phyloP scores from a whole-genome alignment of 2,113 vertebrate genomes.

The Odontophorus gujanensis region DNA sequence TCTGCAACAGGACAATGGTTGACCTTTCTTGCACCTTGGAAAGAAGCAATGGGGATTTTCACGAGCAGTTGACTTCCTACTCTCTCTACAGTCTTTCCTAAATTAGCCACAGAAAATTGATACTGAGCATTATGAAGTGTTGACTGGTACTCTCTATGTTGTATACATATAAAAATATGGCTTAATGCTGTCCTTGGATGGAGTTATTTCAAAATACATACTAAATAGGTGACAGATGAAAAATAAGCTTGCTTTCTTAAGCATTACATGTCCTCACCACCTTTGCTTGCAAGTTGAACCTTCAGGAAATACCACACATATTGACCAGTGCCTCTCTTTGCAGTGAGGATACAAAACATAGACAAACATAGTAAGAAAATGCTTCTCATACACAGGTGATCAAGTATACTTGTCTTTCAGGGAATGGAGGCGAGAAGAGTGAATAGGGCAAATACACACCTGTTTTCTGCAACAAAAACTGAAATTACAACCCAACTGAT shows the following conservation, averaged over 20 bases:
- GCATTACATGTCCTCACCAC: background rate
- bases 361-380: background rate
- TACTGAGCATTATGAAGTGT: background rate
- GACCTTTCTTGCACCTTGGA: background rate
- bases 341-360: background rate
- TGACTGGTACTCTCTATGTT: background rate
- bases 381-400: background rate
- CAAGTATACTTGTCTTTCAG: background rate
- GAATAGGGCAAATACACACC: background rate
- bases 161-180: background rate
- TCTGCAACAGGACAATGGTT: background rate
- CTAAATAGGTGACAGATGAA: background rate
- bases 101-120: background rate
- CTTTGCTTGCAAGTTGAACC: background rate
- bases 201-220: background rate
- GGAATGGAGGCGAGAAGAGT: background rate
- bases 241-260: background rate
- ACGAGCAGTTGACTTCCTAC: background rate
- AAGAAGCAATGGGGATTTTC: background rate
- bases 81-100: background rate
- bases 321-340: background rate
- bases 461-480: background rate
- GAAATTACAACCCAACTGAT: background rate
- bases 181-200: background rate
- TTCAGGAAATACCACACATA: background rate